These are phyloP conservation scores for Brienomyrus brachyistius DNA, from an alignment of 2,113 vertebrate species.

Conservation along the genomic window DNA sequence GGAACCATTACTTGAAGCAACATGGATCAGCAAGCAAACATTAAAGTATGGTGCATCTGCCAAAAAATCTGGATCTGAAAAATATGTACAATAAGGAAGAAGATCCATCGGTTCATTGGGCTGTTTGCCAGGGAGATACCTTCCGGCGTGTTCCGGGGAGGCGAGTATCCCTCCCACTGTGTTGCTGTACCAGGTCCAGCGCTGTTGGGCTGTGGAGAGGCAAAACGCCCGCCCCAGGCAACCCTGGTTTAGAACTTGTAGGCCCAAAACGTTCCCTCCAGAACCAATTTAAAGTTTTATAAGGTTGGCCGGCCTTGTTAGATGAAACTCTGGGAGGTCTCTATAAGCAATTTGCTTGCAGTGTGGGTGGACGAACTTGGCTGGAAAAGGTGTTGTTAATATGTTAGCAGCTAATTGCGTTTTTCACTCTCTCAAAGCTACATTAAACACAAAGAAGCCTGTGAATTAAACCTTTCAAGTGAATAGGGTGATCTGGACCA, in stretches of 20 bases:
- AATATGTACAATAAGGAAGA: not conserved
- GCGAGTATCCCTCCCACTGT: not conserved
- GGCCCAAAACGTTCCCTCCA: not conserved
- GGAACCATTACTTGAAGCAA: not conserved
- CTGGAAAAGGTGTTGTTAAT: not conserved
- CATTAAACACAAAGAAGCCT: not conserved
- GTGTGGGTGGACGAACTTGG: not conserved
- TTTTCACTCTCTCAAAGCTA: not conserved
- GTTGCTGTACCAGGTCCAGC: not conserved
- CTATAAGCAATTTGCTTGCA: not conserved
- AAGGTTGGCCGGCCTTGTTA: not conserved
- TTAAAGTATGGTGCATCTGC: too few relatives aligned
- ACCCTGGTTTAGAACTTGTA: not conserved
- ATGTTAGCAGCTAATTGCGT: not conserved
- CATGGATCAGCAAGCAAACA: too few relatives aligned
- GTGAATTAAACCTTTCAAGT: constrained; percentile 1
- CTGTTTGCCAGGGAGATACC: not conserved
- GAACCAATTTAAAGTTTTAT: constrained; percentile 5
- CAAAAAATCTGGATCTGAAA: not conserved
- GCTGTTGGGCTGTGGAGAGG: not conserved
- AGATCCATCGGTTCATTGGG: not conserved
- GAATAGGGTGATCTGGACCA: not conserved
- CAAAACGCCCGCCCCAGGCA: not conserved
- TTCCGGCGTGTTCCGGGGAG: not conserved
- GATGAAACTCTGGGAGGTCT: not conserved